Evolutionary conservation across 1,140 invertebrate species (phyloP), one percentile per base, ranked within the genome.

Genomic region (Frieseomelitta varia): DNA sequence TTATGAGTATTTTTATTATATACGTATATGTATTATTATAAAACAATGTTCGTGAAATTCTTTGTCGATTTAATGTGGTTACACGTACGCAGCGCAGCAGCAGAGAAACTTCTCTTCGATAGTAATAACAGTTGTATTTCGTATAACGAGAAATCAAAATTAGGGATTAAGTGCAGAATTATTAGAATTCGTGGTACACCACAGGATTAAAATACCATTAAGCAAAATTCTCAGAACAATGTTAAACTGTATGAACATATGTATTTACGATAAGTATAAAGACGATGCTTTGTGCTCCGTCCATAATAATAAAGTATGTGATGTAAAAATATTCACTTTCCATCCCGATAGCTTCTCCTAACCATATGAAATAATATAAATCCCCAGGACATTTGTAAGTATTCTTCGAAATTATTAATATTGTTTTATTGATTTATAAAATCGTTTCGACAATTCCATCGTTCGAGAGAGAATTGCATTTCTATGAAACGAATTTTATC

Each of bases 201-300:
- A 56, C n/a, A 19, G 15, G 14, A 63, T 69, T 65, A 34, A n/a
- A 68, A 30, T 73, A 76, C 8, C 39, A 47, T 85, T 69, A 55
- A 73, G 63, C 12, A 76, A 65, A 75, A 73, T 61, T 56, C 24
- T 39, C 21, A 63, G 71, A 81, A 88, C 17, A 27, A 89, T 86
- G 88, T 89, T 89, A 89, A 88, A 68, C 73, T n/a, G 77, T 79
- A 69, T 81, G 73, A 71, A 84, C 53, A 34, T 34, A 34, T 67
- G 53, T 79, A 84, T 72, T 73, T 71, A 84, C 39, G 34, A 77
- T 71, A 72, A 79, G 21, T 81, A 81, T 86, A 83, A 79, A 86
- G 87, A 90, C 79, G 86, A 89, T 86, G 88, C 81, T 90, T 90
- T 84, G 75, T 79, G 89, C 89, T 90, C 88, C 89, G 89, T 90